These are phyloP conservation scores for Axea sp. DNA, from an alignment of 2,888 invertebrate species.

Conservation along the genomic window DNA sequence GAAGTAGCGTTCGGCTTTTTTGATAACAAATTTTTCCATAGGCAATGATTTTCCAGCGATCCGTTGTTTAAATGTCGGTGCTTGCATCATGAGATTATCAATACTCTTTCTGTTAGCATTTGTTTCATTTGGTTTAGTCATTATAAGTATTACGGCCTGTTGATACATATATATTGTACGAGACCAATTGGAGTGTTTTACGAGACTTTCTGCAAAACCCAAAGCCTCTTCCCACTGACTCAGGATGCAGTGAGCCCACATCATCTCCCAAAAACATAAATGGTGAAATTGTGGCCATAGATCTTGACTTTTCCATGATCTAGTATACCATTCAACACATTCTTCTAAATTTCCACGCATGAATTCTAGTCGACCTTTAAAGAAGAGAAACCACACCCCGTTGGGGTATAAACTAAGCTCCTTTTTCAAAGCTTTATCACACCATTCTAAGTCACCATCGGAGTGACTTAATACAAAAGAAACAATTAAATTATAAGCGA, in stretches of 20 bases:
- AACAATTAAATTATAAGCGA: slow-evolving; percentile 92
- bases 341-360: slow-evolving; percentile 87
- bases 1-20: slow-evolving; percentile 89
- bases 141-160: slow-evolving; percentile 90
- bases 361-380: slow-evolving; percentile 91
- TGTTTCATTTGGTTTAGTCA: slow-evolving; percentile 82
- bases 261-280: slow-evolving; percentile 95
- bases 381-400: slow-evolving; percentile 95
- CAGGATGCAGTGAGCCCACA: slow-evolving; percentile 90
- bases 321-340: slow-evolving; percentile 87
- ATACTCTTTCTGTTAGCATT: slow-evolving; percentile 82
- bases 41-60: slow-evolving; percentile 98
- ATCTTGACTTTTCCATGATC: slow-evolving; percentile 89
- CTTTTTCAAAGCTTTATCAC: slow-evolving; percentile 86
- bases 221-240: slow-evolving; percentile 90
- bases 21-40: slow-evolving; percentile 97
- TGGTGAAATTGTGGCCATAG: slow-evolving; percentile 96
- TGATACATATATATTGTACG: slow-evolving; percentile 94
- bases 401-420: slow-evolving; percentile 88
- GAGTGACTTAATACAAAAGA: slow-evolving; percentile 90
- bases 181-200: slow-evolving; percentile 94
- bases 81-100: slow-evolving; percentile 86
- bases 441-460: slow-evolving; percentile 88
- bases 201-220: slow-evolving; percentile 85
- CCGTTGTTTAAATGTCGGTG: slow-evolving; percentile 90